Evolutionary conservation across 2,797 vertebrate species (phyloP), one percentile per base, ranked within the genome.

Genomic region (Passerculus sandwichensis): DNA sequence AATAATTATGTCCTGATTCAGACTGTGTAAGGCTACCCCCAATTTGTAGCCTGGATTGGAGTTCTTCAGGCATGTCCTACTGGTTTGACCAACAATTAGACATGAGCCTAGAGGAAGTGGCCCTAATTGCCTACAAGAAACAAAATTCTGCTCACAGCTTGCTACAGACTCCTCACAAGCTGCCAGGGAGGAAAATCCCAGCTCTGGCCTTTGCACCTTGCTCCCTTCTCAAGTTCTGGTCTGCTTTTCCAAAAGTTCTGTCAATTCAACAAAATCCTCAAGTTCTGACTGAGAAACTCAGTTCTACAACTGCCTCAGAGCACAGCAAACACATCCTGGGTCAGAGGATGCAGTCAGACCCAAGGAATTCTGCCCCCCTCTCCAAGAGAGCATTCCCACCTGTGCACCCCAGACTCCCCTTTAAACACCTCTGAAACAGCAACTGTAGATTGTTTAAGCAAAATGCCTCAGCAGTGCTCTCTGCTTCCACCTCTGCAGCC

Each of bases 71-170:
- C 65, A 48, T 2, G 73, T 67, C 57, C 69, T 72, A 64, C 91
- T 78, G 82, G 91, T 92, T 95, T 69, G 51, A 62, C 79, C 50
- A 93, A 81, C 32, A 73, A 90, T 67, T 66, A 88, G 50, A 36
- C 32, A 13, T 2, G 10, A 57, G 54, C 22, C 60, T 10, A 54
- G 32, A 72, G 73, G 73, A 91, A 91, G 34, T 44, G 40, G 17
- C 70, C 16, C 60, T 69, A 71, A 88, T 34, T 69, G 38, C 84
- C 34, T 10, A 8, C 40, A 27, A 42, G 38, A 47, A 85, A 40
- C 53, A 85, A 45, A 11, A 65, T 30, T 61, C 34, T 85, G 32
- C 53, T 82, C 65, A 36, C n/a, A 85, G 34, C 45, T 91, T 12
- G 15, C 40, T 36, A 12, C 11, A 48, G 51, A 21, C 44, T 51